Evolutionary conservation across 2,113 vertebrate species (phyloP), one percentile per base, ranked within the genome.

Genomic region (Verasper variegatus): DNA sequence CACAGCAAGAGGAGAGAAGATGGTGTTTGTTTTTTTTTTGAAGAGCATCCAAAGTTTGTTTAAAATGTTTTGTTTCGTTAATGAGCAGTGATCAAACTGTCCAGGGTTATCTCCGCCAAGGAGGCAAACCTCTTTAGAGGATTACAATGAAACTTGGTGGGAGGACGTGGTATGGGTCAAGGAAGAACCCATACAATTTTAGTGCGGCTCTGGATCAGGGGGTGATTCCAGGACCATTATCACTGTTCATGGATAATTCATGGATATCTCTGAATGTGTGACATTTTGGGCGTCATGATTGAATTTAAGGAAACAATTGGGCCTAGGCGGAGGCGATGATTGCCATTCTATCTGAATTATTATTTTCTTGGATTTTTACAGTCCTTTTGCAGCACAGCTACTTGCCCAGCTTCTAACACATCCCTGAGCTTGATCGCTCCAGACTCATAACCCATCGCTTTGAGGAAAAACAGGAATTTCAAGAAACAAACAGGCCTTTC

Each of bases 391-490:
- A 14, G 15, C 47, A 49, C 4, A 60, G 26, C 20, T 58, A 18
- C 56, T 27, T 8, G 17, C 49, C 3, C 17, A 55, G 71, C 6
- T 2, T 11, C 27, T 45, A 52, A 23, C 51, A 62, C 58, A 51
- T 68, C 54, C 63, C 26, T 76, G 18, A 59, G 42, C 49, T 55
- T 57, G 52, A 77, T 80, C 7, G 45, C 3, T 18, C 17, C 4
- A 69, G 49, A 31, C 55, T 60, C 73, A 68, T 72, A 54, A 57
- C 27, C 18, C 40, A 31, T 74, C 63, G 51, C 31, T n/a, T 57
- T 63, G 62, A 26, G 55, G 68, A 74, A 76, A 71, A 65, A 1
- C 27, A 27, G 27, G 27, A 27, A 27, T 27, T 5, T 27, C 27
- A 5, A 27, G 27, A 27, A 27, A 27, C 27, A 27, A 71, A 31